phyloP scores from a whole-genome alignment of 2,888 invertebrate species.

The Caenorhabditis angaria region DNA sequence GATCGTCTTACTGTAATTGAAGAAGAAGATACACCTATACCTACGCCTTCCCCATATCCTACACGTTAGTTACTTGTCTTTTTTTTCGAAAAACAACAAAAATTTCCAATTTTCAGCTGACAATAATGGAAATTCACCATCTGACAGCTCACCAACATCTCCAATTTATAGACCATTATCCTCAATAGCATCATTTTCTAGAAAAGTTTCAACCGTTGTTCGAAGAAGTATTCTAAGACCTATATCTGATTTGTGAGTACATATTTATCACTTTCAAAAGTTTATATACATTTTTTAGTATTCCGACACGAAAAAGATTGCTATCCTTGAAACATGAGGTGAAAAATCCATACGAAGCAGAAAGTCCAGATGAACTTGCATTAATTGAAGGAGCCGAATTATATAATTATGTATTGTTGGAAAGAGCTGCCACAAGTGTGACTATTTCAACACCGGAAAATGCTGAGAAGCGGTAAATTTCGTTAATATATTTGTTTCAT shows the following conservation, averaged over 20 bases:
- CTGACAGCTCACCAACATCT: slow-evolving; percentile 16
- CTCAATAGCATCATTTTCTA: slow-evolving; percentile 34
- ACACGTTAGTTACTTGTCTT: neutral
- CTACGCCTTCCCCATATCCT: neutral
- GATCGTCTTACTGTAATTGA: slow-evolving; percentile 34
- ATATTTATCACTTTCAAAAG: neutral
- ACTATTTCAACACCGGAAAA: slow-evolving; percentile 72
- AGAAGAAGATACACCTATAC: slow-evolving; percentile 25
- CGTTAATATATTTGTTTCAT: neutral
- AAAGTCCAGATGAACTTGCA: slow-evolving; percentile 95
- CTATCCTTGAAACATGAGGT: slow-evolving; percentile 30
- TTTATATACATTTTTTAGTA: neutral
- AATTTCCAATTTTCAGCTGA: slow-evolving; percentile 2
- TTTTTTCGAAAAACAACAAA: neutral
- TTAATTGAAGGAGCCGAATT: slow-evolving; percentile 79
- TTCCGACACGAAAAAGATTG: slow-evolving; percentile 19
- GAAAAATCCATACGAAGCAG: slow-evolving; percentile 82
- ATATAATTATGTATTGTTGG: slow-evolving; percentile 59
- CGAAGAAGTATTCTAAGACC: slow-evolving; percentile 40
- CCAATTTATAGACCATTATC: slow-evolving; percentile 26
- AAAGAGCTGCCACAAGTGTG: slow-evolving; percentile 74
- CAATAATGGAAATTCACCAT: neutral
- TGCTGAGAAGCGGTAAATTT: slow-evolving; percentile 21
- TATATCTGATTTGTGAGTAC: slow-evolving; percentile 31
- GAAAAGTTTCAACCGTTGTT: slow-evolving; percentile 29